Evolutionary conservation across 30 jellyfish, hydroid and myxozoan genomes (phyloP), one percentile per base, ranked within the genome.

Genomic region (Hydractinia symbiolongicarpus): DNA sequence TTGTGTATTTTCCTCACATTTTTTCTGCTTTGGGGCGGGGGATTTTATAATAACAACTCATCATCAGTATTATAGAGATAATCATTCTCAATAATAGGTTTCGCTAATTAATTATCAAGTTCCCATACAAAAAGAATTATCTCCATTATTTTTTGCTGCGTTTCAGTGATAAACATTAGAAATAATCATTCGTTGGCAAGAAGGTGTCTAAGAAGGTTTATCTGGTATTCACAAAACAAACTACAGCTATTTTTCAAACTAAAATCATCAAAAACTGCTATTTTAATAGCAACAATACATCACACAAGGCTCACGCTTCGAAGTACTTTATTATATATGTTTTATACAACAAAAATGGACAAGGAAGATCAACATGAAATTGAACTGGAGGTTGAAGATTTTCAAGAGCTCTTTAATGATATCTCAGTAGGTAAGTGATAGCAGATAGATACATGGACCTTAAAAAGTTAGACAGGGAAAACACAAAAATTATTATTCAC

Each of bases 391-490:
- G 74, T 64, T 7, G 17, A 64, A 64, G 74, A 64, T 64, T 64
- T 64, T 51, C 19, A 64, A 51, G 74, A 64, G 16, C 74, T 64
- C 17, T 64, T 64, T 2, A 51, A 64, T 64, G 74, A 64, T 64
- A 51, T 64, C 7, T 64, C 74, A n/a, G 74, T 64, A 64, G 74
- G 74, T 64, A 64, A 64, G 74, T 64, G 74, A 16, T 16, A 64
- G 9, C 40, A 64, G 9, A 64, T 13, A 13, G 40, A 64, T 13
- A 64, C 74, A 6, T 8, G 7, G 16, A 64, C 16, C 19, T n/a
- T 44, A 13, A 64, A 4, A 64, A 7, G 17, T n/a, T n/a, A 44
- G 8, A n/a, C 17, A 64, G 9, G 40, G 40, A 64, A 64, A n/a
- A n/a, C 9, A 64, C 7, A 64, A 64, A 6, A 4, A 64, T 64